phyloP scores from a whole-genome alignment of 2,888 invertebrate genomes.

The Augiades crinisus region DNA sequence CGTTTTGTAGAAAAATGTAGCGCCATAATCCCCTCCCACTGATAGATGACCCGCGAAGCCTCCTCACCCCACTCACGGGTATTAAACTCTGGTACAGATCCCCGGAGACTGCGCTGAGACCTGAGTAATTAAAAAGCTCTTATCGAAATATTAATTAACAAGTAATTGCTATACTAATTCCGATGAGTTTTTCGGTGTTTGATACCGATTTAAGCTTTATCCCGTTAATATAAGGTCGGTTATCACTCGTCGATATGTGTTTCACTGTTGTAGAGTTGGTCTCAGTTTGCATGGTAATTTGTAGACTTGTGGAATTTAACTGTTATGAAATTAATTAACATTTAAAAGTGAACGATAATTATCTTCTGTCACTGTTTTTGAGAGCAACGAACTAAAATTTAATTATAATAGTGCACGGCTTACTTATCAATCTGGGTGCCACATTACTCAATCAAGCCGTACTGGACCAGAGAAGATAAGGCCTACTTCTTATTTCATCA shows the following conservation, averaged over 20 bases:
- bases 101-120: background rate
- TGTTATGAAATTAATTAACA: background rate
- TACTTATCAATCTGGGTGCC: too few relatives aligned
- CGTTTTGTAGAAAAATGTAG: constrained; percentile 15
- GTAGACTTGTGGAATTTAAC: background rate
- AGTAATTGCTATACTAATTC: background rate
- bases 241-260: background rate
- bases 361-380: too few relatives aligned
- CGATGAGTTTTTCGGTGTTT: background rate
- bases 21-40: constrained; percentile 8
- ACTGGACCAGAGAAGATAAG: too few relatives aligned
- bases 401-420: too few relatives aligned
- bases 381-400: too few relatives aligned
- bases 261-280: background rate
- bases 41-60: constrained; percentile 5
- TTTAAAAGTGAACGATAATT: too few relatives aligned
- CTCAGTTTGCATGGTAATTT: background rate
- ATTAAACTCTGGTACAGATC: background rate
- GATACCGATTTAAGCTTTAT: background rate
- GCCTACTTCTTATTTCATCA: too few relatives aligned
- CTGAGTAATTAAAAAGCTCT: background rate
- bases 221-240: background rate
- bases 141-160: background rate
- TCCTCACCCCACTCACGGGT: constrained; percentile 7
- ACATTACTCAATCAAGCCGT: too few relatives aligned